Percentiles rank a stretch among this genome's conserved stretches.
Evolutionary conservation across 2,888 invertebrate species (phyloP).

Genomic region (Chrysomela aeneicollis): DNA sequence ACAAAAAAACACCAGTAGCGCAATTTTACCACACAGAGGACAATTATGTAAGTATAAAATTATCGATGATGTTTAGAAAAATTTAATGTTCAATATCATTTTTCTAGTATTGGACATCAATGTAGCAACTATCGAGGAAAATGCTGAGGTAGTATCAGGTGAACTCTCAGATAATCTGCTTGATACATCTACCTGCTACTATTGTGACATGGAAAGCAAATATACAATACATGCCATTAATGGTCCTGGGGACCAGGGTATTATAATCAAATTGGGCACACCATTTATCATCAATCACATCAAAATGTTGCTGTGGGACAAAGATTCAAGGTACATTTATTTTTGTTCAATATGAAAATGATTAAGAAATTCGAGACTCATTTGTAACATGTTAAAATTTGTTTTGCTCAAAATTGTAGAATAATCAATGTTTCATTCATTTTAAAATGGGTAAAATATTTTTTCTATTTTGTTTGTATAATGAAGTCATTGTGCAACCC

Average conservation of each 20-base stretch:
- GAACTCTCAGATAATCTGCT: constrained; percentile 89
- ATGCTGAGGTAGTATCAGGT: constrained; percentile 87
- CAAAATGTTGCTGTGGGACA: constrained; percentile 92
- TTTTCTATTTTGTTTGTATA: no score
- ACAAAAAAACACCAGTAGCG: constrained; percentile 79
- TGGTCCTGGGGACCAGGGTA: constrained; percentile 73
- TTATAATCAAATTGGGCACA: constrained; percentile 83
- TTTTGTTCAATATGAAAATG: no score
- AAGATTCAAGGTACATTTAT: constrained; percentile 76
- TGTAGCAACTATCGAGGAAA: constrained; percentile 82
- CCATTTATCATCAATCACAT: constrained; percentile 94
- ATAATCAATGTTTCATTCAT: no score
- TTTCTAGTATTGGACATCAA: constrained; percentile 86
- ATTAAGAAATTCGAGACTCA: no score
- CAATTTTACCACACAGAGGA: constrained; percentile 86
- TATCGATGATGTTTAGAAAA: no score
- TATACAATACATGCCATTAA: constrained; percentile 66
- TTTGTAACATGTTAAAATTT: no score
- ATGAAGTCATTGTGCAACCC: no score
- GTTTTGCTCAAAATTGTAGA: no score
- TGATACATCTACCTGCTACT: constrained; percentile 85
- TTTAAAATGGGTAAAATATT: no score
- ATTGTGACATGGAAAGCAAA: constrained; percentile 92
- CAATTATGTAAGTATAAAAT: constrained; percentile 71
- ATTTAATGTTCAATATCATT: no score